Evolutionary conservation across 2,797 vertebrate genomes (phyloP), one percentile per base, ranked within the genome.

Genomic region (Taeniopygia guttata): DNA sequence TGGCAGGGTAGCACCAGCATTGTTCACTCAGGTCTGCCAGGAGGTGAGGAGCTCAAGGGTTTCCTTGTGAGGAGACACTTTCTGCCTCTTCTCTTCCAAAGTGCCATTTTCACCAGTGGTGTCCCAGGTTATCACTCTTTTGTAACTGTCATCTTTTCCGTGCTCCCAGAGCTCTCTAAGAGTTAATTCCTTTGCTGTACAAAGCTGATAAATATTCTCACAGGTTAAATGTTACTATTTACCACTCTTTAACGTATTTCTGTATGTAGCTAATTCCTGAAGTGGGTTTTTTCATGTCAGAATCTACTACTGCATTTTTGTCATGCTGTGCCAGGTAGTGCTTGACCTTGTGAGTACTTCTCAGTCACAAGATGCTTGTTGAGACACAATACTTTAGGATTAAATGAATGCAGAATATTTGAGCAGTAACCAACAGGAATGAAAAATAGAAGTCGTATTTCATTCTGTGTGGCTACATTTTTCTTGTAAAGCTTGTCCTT

Each of bases 401-500:
- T 97, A 95, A 95, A 95, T 95, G 90, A 96, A 95, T 96, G 95
- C 95, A 87, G 97, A 97, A 96, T 97, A 95, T 97, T 96, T 97
- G 96, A 97, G 81, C 90, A 93, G 96, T 91, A 96, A 95, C 88
- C 90, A 96, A 95, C 96, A 85, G 93, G 97, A 97, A 97, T 97
- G 97, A 95, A 95, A 96, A 96, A 92, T 96, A 87, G 84, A 95
- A 96, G 96, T 97, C 68, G 9, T 98, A 97, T 97, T 98, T 98
- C 97, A 98, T 97, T 96, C 92, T 96, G 92, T 75, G 94, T 93
- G 90, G 86, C 68, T 96, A 52, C 89, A 91, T 97, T 97, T 97
- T 97, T 97, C 94, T 97, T 95, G 66, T 23, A 84, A 85, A 96
- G 83, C 93, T 96, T 97, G 97, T 96, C 97, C 97, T 98, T 98